These are phyloP conservation scores for Anarhynchus alexandrinus DNA, from an alignment of 2,113 vertebrate species.

Conservation along the genomic window DNA sequence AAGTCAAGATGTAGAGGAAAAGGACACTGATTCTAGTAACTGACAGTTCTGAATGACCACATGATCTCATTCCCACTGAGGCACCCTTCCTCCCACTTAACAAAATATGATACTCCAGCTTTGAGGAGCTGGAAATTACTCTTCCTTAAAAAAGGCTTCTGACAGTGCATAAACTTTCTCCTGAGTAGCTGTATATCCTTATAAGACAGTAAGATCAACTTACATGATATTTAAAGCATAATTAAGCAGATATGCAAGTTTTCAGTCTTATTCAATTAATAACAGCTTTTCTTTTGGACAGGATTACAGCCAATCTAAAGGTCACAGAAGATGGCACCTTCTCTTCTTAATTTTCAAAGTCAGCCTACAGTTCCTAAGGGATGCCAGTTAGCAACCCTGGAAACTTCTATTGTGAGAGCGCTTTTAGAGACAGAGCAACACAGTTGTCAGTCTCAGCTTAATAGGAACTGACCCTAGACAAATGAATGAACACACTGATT, in stretches of 20 bases:
- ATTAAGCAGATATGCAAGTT: not conserved
- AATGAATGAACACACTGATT: not conserved
- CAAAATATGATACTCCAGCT: not conserved
- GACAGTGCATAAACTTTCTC: not conserved
- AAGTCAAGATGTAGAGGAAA: not conserved
- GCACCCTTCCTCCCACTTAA: not conserved
- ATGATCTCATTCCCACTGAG: not conserved
- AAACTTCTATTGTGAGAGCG: conserved; percentile 15
- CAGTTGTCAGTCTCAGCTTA: conserved; percentile 7
- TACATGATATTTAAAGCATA: not conserved
- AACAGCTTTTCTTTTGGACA: not conserved
- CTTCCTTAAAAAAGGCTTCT: not conserved
- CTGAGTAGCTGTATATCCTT: not conserved
- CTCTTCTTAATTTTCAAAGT: not conserved
- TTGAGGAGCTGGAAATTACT: not conserved
- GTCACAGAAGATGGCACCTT: not conserved
- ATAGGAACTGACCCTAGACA: not conserved
- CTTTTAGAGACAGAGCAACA: not conserved
- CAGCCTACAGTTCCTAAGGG: not conserved
- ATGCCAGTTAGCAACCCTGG: conserved; percentile 19
- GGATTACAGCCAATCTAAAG: not conserved
- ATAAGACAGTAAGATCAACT: not conserved
- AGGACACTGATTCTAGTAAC: not conserved
- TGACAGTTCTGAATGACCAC: not conserved
- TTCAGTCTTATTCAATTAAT: not conserved